A percentile compares a stretch with the other conserved stretches of the same genome.
Conservation (phyloP, 2,113 vertebrate genomes). For the Heptranchias perlo region DNA sequence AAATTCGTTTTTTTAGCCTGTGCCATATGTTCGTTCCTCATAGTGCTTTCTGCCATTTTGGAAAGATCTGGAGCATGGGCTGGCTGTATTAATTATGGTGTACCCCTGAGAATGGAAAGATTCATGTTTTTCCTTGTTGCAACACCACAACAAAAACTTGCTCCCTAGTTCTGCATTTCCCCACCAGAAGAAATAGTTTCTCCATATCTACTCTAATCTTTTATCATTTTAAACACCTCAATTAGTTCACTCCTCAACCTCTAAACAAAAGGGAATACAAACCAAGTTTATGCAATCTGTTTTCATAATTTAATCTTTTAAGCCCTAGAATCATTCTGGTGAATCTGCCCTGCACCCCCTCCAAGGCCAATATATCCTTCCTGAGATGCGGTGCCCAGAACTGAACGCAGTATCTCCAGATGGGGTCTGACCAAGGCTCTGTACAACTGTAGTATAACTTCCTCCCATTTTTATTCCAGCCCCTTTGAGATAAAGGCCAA, state of each 20-base stretch:
- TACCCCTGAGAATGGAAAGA: background rate
- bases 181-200: background rate
- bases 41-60: background rate
- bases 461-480: too few species aligned
- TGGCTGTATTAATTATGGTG: background rate
- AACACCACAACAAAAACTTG: background rate
- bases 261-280: background rate
- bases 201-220: background rate
- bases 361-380: too few species aligned
- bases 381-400: too few species aligned
- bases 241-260: background rate
- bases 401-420: too few species aligned
- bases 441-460: too few species aligned
- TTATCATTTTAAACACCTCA: background rate
- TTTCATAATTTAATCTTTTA: too few species aligned
- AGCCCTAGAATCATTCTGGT: too few species aligned
- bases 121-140: background rate
- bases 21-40: background rate
- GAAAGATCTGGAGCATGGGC: too few species aligned
- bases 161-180: background rate
- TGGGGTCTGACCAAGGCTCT: too few species aligned
- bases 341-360: too few species aligned
- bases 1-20: background rate
- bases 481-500: too few species aligned
- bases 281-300: too few species aligned